Percentiles rank a stretch among this genome's conserved stretches.
Evolutionary conservation across 2,888 invertebrate species (phyloP).

Genomic region (Metallyticus violacea): DNA sequence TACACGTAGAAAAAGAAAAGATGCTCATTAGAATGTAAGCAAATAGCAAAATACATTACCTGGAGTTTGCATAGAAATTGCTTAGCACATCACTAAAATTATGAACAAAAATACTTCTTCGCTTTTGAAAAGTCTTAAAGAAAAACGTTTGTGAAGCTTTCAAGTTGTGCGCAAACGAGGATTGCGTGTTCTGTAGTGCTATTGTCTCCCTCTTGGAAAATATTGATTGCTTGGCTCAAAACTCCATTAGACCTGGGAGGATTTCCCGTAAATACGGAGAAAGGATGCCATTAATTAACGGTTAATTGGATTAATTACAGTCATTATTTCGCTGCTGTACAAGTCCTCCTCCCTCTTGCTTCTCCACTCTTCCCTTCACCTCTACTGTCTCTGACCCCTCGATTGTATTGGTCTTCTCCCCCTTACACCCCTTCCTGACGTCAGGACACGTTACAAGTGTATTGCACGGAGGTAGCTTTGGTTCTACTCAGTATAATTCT

Average conservation of each 20-base stretch:
- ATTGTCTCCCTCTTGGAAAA: slow-evolving; percentile 22
- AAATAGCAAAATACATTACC: too few species aligned
- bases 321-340: slow-evolving; percentile 48
- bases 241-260: slow-evolving; percentile 47
- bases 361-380: slow-evolving; percentile 25
- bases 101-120: too few species aligned
- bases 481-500: background rate
- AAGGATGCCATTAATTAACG: slow-evolving; percentile 53
- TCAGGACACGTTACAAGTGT: background rate
- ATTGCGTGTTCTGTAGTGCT: background rate
- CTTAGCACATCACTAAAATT: too few species aligned
- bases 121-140: too few species aligned
- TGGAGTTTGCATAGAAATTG: too few species aligned
- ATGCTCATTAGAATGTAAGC: too few species aligned
- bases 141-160: background rate
- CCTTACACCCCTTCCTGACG: background rate
- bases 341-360: slow-evolving; percentile 21
- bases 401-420: background rate
- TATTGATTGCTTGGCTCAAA: slow-evolving; percentile 44
- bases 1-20: too few species aligned
- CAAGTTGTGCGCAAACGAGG: background rate
- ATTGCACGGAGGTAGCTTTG: background rate
- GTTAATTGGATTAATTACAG: slow-evolving; percentile 55
- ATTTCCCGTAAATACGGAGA: slow-evolving; percentile 49
- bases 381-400: slow-evolving; percentile 23